These are phyloP conservation scores for Rhopilema esculentum DNA, from an alignment of 30 jellyfish, hydroid and myxozoan species.

Conservation along the genomic window DNA sequence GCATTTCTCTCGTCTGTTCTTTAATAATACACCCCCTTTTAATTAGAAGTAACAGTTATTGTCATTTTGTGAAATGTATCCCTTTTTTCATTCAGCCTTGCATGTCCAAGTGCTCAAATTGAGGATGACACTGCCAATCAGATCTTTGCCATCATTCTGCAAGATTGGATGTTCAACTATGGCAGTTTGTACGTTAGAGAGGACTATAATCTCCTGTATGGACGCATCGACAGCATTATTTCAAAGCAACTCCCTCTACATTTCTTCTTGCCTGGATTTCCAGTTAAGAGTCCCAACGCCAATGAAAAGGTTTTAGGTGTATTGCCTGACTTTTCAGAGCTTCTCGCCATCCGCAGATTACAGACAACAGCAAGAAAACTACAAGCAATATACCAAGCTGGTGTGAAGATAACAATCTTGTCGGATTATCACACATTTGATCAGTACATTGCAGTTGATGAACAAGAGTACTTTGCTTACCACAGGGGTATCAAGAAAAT, in stretches of 20 bases:
- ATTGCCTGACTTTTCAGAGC: slow-evolving; percentile 48
- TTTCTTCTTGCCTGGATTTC: slow-evolving; percentile 71
- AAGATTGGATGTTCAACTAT: slow-evolving; percentile 47
- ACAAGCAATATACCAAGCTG: slow-evolving; percentile 57
- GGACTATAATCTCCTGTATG: slow-evolving; percentile 23
- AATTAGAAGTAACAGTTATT: too few species aligned
- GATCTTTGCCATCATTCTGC: slow-evolving; percentile 22
- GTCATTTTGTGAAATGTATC: background rate
- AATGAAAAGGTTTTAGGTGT: slow-evolving; percentile 45
- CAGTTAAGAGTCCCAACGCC: slow-evolving; percentile 51
- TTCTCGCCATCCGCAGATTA: slow-evolving; percentile 39
- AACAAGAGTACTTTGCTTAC: slow-evolving; percentile 40
- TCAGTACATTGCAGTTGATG: slow-evolving; percentile 49
- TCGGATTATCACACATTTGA: slow-evolving; percentile 74
- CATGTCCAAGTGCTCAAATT: background rate
- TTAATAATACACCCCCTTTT: background rate
- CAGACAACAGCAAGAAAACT: slow-evolving; percentile 47
- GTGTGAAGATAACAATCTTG: slow-evolving; percentile 38
- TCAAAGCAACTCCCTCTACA: slow-evolving; percentile 7
- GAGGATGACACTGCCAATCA: background rate
- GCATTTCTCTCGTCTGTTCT: too few species aligned
- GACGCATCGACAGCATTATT: slow-evolving; percentile 17
- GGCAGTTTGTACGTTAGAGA: background rate
- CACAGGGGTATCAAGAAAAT: slow-evolving; percentile 33
- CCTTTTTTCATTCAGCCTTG: background rate